A percentile compares a stretch with the other conserved stretches of the same genome.
These are phyloP conservation scores for Meleagris gallopavo DNA, from an alignment of 2,113 vertebrate species.

Conservation along the genomic window DNA sequence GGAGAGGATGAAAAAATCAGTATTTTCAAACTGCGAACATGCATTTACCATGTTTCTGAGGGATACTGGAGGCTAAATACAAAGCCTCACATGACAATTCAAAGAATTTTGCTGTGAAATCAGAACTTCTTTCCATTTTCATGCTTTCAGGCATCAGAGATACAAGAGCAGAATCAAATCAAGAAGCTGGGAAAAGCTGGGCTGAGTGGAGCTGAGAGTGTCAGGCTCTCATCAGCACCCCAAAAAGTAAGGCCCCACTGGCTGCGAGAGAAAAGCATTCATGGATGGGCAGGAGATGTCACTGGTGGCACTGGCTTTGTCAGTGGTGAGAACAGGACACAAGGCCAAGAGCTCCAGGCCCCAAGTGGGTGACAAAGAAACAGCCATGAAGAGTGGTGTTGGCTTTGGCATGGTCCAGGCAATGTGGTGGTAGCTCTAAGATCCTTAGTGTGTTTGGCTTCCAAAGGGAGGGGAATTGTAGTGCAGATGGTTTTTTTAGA, in stretches of 20 bases:
- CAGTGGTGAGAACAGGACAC: not conserved
- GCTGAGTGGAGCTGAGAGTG: not conserved
- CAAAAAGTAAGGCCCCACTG: not conserved
- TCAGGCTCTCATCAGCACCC: not conserved
- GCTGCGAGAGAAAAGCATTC: fast-evolving
- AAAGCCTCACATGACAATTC: not conserved
- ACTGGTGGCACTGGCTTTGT: not conserved
- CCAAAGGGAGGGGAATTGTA: not conserved
- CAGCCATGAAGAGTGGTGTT: fast-evolving
- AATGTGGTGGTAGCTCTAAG: fast-evolving
- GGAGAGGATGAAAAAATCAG: not conserved
- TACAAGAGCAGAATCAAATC: not conserved
- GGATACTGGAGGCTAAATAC: not conserved
- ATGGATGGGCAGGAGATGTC: not conserved
- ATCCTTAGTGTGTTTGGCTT: not conserved
- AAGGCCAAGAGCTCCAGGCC: not conserved
- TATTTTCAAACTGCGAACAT: not conserved
- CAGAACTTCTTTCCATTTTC: not conserved
- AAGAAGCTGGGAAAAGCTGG: not conserved
- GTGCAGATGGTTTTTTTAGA: not conserved
- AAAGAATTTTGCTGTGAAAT: not conserved
- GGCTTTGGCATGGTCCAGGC: not conserved
- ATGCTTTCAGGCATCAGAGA: not conserved
- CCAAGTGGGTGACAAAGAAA: not conserved
- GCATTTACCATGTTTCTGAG: not conserved